Conservation (phyloP, 2,113 vertebrate species). For the Anser brachyrhynchus region DNA sequence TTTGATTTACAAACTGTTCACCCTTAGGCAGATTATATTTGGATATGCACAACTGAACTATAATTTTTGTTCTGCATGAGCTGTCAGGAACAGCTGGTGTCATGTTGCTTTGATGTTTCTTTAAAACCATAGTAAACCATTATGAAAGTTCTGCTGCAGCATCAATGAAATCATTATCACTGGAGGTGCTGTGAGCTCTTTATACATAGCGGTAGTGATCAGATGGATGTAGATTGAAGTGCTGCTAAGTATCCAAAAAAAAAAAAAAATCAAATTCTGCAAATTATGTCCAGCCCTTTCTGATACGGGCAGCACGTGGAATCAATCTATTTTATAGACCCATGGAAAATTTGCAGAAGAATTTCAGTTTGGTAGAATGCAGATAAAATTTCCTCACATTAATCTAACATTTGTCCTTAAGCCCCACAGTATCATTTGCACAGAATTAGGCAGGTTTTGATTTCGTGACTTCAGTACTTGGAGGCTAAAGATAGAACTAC, state of each 20-base stretch:
- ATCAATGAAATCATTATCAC: not conserved
- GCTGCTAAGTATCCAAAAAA: not conserved
- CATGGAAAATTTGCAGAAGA: not conserved
- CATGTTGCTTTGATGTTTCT: conserved; percentile 64
- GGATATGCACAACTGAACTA: conserved; percentile 40
- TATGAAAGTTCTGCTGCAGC: conserved; percentile 36
- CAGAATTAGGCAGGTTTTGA: not conserved
- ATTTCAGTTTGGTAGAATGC: not conserved
- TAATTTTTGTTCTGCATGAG: conserved; percentile 44
- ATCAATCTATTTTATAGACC: not conserved
- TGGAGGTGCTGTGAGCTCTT: not conserved
- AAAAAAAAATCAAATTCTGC: not conserved
- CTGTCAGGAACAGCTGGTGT: conserved; percentile 42
- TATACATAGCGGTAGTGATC: not conserved
- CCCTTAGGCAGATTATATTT: conserved; percentile 73
- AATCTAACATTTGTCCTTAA: not conserved
- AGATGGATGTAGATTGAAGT: conserved; percentile 19
- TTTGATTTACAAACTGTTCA: conserved; percentile 70
- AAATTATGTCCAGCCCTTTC: conserved; percentile 5
- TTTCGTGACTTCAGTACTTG: not conserved
- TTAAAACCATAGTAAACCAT: conserved; percentile 51
- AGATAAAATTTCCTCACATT: not conserved
- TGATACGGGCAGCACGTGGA: not conserved
- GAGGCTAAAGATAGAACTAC: conserved; percentile 9
- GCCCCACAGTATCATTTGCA: not conserved